phyloP scores from a whole-genome alignment of 1,140 invertebrate species.

The Zaprionus gabonicus region DNA sequence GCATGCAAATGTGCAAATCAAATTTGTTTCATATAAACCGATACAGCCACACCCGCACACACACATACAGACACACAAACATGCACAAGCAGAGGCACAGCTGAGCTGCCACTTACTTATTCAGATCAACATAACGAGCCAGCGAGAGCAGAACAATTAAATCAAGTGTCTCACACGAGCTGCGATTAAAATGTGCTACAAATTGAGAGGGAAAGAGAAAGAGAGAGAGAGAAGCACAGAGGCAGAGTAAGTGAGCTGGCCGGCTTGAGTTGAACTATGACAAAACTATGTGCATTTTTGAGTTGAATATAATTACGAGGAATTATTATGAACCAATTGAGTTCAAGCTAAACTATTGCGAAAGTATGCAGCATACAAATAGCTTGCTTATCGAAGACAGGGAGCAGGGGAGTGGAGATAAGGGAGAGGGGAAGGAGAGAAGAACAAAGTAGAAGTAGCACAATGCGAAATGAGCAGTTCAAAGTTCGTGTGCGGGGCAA shows the following conservation, averaged over 20 bases:
- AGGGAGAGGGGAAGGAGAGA: neutral
- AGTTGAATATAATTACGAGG: neutral
- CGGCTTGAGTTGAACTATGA: neutral
- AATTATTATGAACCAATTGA: neutral
- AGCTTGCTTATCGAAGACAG: neutral
- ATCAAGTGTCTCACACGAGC: constrained; percentile 53
- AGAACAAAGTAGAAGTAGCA: neutral
- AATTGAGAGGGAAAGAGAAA: constrained; percentile 10
- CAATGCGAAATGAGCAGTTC: constrained; percentile 58
- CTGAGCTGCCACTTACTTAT: constrained; percentile 59
- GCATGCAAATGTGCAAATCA: constrained; percentile 63
- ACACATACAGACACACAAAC: neutral
- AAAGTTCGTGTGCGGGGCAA: constrained; percentile 49
- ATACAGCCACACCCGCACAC: neutral
- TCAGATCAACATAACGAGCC: constrained; percentile 60
- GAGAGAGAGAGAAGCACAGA: neutral
- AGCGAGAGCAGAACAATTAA: constrained; percentile 56
- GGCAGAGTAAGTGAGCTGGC: no score
- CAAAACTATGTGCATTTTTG: neutral
- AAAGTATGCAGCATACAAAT: constrained; percentile 53
- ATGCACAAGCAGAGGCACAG: neutral
- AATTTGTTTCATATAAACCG: constrained; percentile 50
- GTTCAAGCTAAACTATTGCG: constrained; percentile 15
- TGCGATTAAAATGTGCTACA: constrained; percentile 64
- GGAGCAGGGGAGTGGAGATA: neutral